These are phyloP conservation scores for Oikopleura albicans DNA, from an alignment of 23 tunicate genomes.

Conservation along the genomic window DNA sequence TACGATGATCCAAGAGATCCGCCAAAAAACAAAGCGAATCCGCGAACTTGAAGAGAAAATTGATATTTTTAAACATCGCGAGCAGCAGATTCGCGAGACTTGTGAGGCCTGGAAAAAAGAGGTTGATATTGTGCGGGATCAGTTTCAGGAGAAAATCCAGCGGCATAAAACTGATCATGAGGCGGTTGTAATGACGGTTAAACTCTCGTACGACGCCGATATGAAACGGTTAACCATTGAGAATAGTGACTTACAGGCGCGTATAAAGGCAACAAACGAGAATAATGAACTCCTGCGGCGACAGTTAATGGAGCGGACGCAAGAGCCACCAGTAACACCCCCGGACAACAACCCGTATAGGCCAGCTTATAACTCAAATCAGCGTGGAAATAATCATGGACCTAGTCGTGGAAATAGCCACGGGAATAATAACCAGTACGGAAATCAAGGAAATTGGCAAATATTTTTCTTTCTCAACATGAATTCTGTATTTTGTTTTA, in stretches of 20 bases:
- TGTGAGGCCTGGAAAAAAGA: constrained; percentile 9
- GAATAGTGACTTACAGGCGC: background rate
- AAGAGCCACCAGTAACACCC: background rate
- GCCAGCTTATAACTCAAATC: background rate
- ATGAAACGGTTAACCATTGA: background rate
- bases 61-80: background rate
- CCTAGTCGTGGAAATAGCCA: too few species aligned
- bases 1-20: background rate
- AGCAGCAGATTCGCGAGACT: constrained; percentile 2
- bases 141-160: background rate
- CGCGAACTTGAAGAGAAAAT: constrained; percentile 17
- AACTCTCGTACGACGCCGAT: background rate
- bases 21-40: background rate
- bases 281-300: background rate
- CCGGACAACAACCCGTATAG: background rate
- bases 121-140: background rate
- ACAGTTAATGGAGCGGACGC: background rate
- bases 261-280: background rate
- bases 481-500: too few species aligned
- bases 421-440: too few species aligned
- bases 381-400: too few species aligned
- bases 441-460: too few species aligned
- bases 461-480: too few species aligned
- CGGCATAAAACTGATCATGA: background rate
- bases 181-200: background rate